Evolutionary conservation across 2,113 vertebrate genomes (phyloP), one percentile per base, ranked within the genome.

Genomic region (Physeter macrocephalus): DNA sequence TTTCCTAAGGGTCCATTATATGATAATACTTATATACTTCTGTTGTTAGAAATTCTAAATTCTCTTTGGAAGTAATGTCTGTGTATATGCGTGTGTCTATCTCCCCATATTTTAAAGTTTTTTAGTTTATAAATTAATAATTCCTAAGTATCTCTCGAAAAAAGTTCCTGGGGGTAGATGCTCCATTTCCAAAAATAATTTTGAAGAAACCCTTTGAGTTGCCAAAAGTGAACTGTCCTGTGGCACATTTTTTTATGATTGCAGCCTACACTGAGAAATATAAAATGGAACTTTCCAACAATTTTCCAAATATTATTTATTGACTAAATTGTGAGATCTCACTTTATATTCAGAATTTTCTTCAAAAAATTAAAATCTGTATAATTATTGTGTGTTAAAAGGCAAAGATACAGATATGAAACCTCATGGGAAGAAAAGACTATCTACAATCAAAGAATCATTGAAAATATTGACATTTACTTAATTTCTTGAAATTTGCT

Each of bases 231-330:
- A 92, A 80, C 69, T 77, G 43, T 88, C 41, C 59, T 39, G 27
- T 67, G 62, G 31, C 9, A 64, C n/a, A 41, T 13, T 34, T 27
- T 74, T 82, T 43, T 31, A 15, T 71, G 31, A 88, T 0, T 77
- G 31, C 15, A 93, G 77, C 39, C 39, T 64, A 81, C 1, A 69
- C 25, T 71, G 34, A 46, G 89, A 64, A 21, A 69, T 46, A 87
- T 18, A 93, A 91, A 93, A 75, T 10, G 12, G 17, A 91, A 90
- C 27, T 84, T 94, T 36, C 8, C 41, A 93, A 71, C 52, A 83
- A 34, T 94, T 93, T 75, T 88, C 39, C 75, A 81, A 93, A 93
- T 75, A 93, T 78, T 71, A 96, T 41, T 95, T 81, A 93, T 27
- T 90, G 49, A 54, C 25, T 77, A 43, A 81, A 61, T 29, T 66